Evolutionary conservation across 2,888 invertebrate species (phyloP), one percentile per base, ranked within the genome.

Genomic region (Capitulum mitella): DNA sequence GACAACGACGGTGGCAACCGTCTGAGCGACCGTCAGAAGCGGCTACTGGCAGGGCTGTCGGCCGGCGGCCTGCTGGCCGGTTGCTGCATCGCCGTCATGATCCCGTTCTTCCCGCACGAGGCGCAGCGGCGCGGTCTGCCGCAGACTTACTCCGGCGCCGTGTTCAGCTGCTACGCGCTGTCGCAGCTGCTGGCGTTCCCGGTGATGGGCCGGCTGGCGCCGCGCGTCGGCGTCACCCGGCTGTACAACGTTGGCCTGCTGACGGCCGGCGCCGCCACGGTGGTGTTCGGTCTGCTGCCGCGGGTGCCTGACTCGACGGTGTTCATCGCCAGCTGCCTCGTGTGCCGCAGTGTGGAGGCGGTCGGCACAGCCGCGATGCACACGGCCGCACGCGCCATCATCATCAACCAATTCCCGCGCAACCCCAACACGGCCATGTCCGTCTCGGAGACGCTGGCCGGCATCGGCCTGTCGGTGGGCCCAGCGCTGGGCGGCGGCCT

Each of bases 381-480:
- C 16, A 93, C 93, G 0, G 91, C 93, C 26, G 91, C 92, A 84
- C 93, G 92, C 83, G 92, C 93, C 75, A 92, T 92, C 84, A 91
- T 93, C 16, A 91, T 92, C 51, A 90, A 92, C 84, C 88, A 90
- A 26, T 93, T 93, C 85, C 92, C 93, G 0, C 89, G 92, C 83
- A 90, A 90, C 83, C 91, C 93, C 64, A 91, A 92, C 79, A 90
- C 91, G 2, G 92, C 92, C 77, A 88, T 93, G 83, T 93, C 93
- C 40, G 90, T 92, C 81, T 85, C 92, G 81, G 93, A 93, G 86
- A 92, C 92, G 0, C 92, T 92, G 83, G 91, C 92, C 34, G 93
- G 93, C 0, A 86, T 93, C 8, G 93, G 93, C 58, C 90, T 93
- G 90, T 92, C 92, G 81, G 90, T 90, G 12, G 93, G 93, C 12